These are phyloP conservation scores for Paedocypris micromegethes DNA, from an alignment of 2,797 vertebrate species.

Conservation along the genomic window DNA sequence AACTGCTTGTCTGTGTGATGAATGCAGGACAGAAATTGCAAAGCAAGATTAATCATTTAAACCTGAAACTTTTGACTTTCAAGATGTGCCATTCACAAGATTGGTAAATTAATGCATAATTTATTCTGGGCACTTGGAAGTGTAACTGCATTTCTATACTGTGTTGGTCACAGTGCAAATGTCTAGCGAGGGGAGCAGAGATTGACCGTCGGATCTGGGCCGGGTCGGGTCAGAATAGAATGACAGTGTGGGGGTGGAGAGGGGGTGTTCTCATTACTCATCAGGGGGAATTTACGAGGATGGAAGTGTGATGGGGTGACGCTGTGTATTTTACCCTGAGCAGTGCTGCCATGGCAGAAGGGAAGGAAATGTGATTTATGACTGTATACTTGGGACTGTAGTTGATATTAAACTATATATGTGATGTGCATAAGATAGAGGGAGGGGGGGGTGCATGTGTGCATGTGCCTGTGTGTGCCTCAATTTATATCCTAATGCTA, in stretches of 20 bases:
- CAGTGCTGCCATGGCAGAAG: constrained; percentile 25
- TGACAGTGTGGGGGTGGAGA: constrained; percentile 1
- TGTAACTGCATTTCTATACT: constrained; percentile 16
- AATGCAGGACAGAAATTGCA: constrained; percentile 3
- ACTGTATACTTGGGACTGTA: constrained; percentile 17
- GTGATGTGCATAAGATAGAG: neutral
- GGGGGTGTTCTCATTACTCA: constrained; percentile 31
- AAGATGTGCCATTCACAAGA: constrained; percentile 12
- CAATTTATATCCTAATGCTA: constrained; percentile 19
- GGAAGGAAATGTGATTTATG: constrained; percentile 32
- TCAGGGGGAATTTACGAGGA: constrained; percentile 42
- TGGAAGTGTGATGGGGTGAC: constrained; percentile 26
- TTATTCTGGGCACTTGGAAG: constrained; percentile 15
- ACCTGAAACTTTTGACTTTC: constrained; percentile 12
- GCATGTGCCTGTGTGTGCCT: constrained; percentile 2
- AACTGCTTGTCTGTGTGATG: neutral
- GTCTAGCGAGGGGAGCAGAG: constrained; percentile 12
- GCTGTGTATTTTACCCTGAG: constrained; percentile 40
- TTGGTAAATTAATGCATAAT: constrained; percentile 31
- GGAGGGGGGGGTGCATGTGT: neutral
- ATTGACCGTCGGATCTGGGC: constrained; percentile 8
- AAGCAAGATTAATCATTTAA: constrained; percentile 3
- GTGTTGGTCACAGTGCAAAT: constrained; percentile 15
- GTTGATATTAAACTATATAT: constrained; percentile 9
- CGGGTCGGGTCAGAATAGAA: constrained; percentile 1